Conservation (phyloP, 2,888 invertebrate species). For the Troides helena region DNA sequence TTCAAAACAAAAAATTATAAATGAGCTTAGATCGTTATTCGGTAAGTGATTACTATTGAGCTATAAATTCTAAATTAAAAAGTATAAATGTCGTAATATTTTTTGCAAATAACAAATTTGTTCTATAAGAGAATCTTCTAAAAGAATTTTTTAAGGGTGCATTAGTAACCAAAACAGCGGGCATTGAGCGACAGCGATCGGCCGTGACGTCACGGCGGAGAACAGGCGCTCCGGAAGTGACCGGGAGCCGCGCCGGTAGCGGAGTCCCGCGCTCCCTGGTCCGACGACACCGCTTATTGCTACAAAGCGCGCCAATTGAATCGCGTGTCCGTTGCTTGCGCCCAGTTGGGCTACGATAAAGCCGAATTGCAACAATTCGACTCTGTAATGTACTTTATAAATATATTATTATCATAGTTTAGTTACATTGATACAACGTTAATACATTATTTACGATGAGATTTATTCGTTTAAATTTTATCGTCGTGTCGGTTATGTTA, state of each 20-base stretch:
- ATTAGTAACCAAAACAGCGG: conserved; percentile 25
- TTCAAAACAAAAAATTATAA: no score
- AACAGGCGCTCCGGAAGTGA: conserved; percentile 63
- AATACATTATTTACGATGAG: conserved; percentile 46
- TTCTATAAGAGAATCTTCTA: background rate
- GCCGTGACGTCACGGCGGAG: conserved; percentile 56
- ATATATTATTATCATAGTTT: conserved; percentile 33
- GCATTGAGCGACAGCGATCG: conserved; percentile 36
- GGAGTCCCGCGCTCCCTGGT: conserved; percentile 61
- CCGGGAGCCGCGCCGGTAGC: conserved; percentile 57
- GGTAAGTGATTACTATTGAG: no score
- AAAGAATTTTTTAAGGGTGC: background rate
- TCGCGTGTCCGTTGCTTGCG: conserved; percentile 70
- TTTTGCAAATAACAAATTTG: no score
- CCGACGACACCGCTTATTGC: conserved; percentile 65
- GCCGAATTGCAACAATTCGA: conserved; percentile 52
- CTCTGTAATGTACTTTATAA: conserved; percentile 44
- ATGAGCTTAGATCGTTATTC: no score
- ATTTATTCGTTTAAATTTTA: conserved; percentile 37
- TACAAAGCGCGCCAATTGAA: conserved; percentile 71
- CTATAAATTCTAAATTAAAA: no score
- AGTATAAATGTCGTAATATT: no score
- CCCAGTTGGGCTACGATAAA: conserved; percentile 58
- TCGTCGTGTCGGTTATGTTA: conserved; percentile 45
- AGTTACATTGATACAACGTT: conserved; percentile 24